phyloP scores from a whole-genome alignment of 1,140 invertebrate species.

The Drosophila kohkoa region DNA sequence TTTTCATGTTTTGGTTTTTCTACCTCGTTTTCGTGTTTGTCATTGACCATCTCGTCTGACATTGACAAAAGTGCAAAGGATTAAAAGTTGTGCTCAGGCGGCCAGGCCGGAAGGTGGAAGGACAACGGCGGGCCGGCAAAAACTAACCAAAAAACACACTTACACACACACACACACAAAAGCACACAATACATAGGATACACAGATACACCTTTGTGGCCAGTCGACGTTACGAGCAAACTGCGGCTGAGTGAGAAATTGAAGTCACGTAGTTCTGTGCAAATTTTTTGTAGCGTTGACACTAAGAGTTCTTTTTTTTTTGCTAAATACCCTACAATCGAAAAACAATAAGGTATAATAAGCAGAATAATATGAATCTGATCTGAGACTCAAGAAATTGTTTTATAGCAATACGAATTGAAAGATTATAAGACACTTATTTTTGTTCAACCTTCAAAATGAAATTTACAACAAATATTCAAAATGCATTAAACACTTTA shows the following conservation, averaged over 20 bases:
- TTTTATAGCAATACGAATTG: no score
- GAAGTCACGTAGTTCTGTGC: conserved; percentile 79
- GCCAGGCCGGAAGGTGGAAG: conserved; percentile 9
- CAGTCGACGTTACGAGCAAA: conserved; percentile 11
- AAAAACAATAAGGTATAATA: background rate
- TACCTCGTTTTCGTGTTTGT: conserved; percentile 55
- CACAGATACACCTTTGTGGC: conserved; percentile 37
- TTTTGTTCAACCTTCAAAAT: no score
- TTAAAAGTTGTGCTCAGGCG: conserved; percentile 70
- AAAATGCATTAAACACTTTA: no score
- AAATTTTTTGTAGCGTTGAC: conserved; percentile 70
- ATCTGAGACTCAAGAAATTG: no score
- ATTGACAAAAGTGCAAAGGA: conserved; percentile 81
- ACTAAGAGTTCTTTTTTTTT: conserved; percentile 57
- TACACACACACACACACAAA: conserved; percentile 10
- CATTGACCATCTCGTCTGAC: conserved; percentile 67
- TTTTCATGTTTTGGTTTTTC: conserved; percentile 16
- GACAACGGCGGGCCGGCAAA: conserved; percentile 27
- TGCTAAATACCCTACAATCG: conserved; percentile 16
- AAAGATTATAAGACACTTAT: no score
- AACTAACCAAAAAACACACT: conserved; percentile 43
- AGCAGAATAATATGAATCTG: background rate
- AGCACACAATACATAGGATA: conserved; percentile 27
- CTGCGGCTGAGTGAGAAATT: conserved; percentile 66
- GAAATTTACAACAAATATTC: no score